phyloP scores from a whole-genome alignment of 1,140 invertebrate genomes.

The Melanaphis sacchari region DNA sequence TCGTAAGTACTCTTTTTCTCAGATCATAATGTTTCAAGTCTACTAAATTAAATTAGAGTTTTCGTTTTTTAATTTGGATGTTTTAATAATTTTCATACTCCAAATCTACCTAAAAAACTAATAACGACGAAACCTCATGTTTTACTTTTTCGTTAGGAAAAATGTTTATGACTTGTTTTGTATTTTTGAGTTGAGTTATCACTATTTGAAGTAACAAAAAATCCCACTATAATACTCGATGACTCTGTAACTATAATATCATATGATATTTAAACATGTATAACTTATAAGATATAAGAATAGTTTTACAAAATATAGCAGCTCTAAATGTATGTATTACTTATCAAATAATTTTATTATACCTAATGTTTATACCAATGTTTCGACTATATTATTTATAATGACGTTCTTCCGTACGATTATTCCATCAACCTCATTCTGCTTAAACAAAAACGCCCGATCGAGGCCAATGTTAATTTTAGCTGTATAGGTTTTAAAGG shows the following conservation, averaged over 20 bases:
- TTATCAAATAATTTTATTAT: too few species aligned
- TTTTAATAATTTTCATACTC: background rate
- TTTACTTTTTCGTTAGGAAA: background rate
- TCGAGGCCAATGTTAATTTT: background rate
- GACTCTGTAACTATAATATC: too few species aligned
- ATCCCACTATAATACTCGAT: too few species aligned
- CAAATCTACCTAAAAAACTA: too few species aligned
- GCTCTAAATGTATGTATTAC: background rate
- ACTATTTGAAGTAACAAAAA: too few species aligned
- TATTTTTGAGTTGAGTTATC: background rate
- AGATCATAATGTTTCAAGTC: background rate
- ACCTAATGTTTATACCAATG: background rate
- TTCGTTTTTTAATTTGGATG: background rate
- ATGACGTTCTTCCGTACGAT: conserved; percentile 1
- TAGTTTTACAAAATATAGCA: background rate
- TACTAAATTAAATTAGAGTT: background rate
- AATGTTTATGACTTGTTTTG: too few species aligned
- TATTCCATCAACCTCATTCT: background rate
- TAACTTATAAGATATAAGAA: background rate
- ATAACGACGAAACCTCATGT: background rate
- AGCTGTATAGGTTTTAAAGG: background rate
- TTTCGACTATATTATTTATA: conserved; percentile 7
- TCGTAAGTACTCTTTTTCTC: background rate
- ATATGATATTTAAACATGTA: too few species aligned
- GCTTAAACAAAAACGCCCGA: background rate